Base-by-base conservation (phyloP, 2,888 invertebrate species). In the Eremobia ochroleuca region DNA sequence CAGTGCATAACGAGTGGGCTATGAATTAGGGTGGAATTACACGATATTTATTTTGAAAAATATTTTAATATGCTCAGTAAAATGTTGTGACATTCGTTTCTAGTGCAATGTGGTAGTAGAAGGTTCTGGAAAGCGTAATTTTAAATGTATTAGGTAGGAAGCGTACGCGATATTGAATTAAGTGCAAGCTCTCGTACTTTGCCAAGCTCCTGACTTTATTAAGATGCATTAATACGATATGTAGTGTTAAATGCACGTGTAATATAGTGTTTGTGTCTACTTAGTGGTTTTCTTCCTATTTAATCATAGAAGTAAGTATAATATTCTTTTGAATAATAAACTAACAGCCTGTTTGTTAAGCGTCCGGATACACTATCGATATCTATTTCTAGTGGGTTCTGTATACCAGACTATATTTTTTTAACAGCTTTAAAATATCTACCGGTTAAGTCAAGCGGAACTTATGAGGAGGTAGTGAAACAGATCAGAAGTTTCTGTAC, bases 1-100 rank as follows among this genome's bases (percentile, higher is more conserved):
- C 75, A 84, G 89, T 77, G 89, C 88, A 88, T 89, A 85, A 89
- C 78, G 58, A 84, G 77, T 52, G 58, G n/a, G 28, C 61, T 55
- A 43, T 25, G 61, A 71, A 78, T 78, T 78, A 31, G 68, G 76
- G 68, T 68, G 61, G 76, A 70, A 77, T 77, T 66, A 73, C 49
- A 68, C 3, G 58, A 65, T 76, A 69, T 73, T 65, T 70, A 61
- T 75, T n/a, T 74, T 43, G 46, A 66, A 59, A 76, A 59, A 69
- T 49, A 76, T 71, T 75, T 75, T 72, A 55, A 11, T 25, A 11
- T 28, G 34, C 25, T 34, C 4, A 28, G 49, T 25, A 4, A 61
- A 55, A 80, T 61, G 8, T 71, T 73, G 37, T 25, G 1, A 61
- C 5, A 64, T 67, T 59, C 5, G 18, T 55, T 70, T 68, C 37